Evolutionary conservation across 2,113 vertebrate species (phyloP).

Genomic region (Syrrhaptes paradoxus): DNA sequence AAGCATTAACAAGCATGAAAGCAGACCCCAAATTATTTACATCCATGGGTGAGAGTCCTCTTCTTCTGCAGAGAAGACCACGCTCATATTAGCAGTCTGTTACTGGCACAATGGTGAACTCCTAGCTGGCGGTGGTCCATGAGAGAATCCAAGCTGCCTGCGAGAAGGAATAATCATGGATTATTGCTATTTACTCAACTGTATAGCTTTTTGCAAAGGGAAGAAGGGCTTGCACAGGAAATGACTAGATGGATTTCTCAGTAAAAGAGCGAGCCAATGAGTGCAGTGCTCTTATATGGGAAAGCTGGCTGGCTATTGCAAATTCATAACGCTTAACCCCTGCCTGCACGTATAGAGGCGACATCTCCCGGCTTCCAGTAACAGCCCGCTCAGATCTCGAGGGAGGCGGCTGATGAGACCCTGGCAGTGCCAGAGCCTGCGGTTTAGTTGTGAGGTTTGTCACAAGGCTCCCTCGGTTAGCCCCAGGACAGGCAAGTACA

Average conservation of each 20-base stretch:
- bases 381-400: neutral
- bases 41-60: slow-evolving; percentile 1
- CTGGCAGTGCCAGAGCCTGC: neutral
- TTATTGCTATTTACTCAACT: neutral
- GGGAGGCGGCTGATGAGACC: neutral
- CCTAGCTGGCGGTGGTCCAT: neutral
- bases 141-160: neutral
- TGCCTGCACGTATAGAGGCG: neutral
- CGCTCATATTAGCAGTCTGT: neutral
- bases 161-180: neutral
- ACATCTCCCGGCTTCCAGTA: neutral
- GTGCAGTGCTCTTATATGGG: slow-evolving; percentile 61
- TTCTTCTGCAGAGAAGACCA: neutral
- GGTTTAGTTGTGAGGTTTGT: neutral
- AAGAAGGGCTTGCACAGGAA: slow-evolving; percentile 40
- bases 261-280: slow-evolving; percentile 40
- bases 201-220: neutral
- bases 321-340: slow-evolving; percentile 20
- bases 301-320: slow-evolving; percentile 32
- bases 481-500: neutral
- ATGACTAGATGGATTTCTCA: slow-evolving; percentile 34
- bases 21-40: neutral
- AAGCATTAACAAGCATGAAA: neutral
- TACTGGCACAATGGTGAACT: fast-evolving
- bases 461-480: neutral